Conservation (phyloP, 2,113 vertebrate species). For the Leptobrachium ailaonicum region DNA sequence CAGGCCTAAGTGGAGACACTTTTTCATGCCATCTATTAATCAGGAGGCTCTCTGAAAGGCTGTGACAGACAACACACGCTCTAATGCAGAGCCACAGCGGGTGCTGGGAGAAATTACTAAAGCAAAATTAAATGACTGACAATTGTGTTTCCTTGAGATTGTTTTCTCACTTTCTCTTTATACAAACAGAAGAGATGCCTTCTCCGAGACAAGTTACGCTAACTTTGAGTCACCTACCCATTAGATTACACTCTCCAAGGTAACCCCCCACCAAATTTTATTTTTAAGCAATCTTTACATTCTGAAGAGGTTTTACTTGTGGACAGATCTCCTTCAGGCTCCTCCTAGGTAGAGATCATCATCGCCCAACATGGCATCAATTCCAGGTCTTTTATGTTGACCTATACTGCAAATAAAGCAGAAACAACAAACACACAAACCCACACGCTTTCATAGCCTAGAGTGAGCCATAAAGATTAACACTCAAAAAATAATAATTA, state of each 20-base stretch:
- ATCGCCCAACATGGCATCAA: constrained; percentile 14
- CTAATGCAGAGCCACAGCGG: not conserved
- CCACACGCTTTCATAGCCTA: too few species aligned
- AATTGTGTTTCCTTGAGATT: too few species aligned
- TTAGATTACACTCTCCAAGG: too few species aligned
- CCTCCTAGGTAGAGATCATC: constrained; percentile 1
- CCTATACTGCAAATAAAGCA: not conserved
- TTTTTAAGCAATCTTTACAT: not conserved
- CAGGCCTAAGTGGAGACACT: not conserved
- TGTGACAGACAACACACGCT: not conserved
- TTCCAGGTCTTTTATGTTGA: constrained; percentile 2
- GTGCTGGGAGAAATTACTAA: too few species aligned
- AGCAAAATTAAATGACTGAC: too few species aligned
- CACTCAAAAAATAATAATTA: not conserved
- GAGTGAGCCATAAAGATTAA: not conserved
- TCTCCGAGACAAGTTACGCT: too few species aligned
- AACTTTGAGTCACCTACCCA: too few species aligned
- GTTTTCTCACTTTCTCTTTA: too few species aligned
- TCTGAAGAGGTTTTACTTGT: not conserved
- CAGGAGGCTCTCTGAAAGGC: not conserved
- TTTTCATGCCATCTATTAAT: not conserved
- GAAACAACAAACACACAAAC: not conserved
- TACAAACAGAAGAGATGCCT: too few species aligned
- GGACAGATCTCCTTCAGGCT: not conserved
- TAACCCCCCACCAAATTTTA: too few species aligned